Evolutionary conservation across 2,888 invertebrate species (phyloP), one percentile per base, ranked within the genome.

Genomic region (Pristionchus fissidentatus): DNA sequence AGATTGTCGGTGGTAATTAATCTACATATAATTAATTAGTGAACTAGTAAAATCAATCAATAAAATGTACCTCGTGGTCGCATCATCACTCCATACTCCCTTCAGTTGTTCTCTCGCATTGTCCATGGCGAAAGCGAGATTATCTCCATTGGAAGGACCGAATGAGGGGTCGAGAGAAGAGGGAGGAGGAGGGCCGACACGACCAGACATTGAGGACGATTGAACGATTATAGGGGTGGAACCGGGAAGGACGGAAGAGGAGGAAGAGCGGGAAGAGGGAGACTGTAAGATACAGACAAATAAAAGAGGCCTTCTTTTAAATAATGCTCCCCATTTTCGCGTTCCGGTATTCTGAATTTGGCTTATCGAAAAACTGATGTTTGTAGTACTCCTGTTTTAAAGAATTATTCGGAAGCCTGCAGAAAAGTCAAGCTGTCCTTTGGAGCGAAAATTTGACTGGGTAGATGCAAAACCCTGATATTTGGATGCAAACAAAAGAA

Each of bases 51-150:
- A 7, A 13, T 22, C 55, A 55, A 7, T 55, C n/a, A n/a, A 62
- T n/a, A 29, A 62, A 62, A 15, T 35, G 3, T 3, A 70, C 70
- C 70, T 70, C n/a, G 70, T 41, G 15, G 19, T 38, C 0, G 83
- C 35, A 55, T 70, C 73, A 57, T 83, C 83, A 0, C 52, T 83
- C 83, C 83, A 83, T 38, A 29, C 3, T 35, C 83, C 83, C 55
- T 83, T 70, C 70, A 73, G 29, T 26, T 83, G 83, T 38, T 52
- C 52, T 52, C 55, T 8, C 1, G 70, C 70, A 38, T 70, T 70
- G 38, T 55, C 70, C 22, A 70, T 26, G 38, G 83, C 73, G 73
- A 83, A 73, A 29, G 70, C 70, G 19, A 52, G 52, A 41, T 55
- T 49, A 35, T 73, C 32, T 29, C 32, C 29, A 4, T 41, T 15